Base-by-base conservation (phyloP, 2,888 invertebrate species). In the Pheosia tremula region DNA sequence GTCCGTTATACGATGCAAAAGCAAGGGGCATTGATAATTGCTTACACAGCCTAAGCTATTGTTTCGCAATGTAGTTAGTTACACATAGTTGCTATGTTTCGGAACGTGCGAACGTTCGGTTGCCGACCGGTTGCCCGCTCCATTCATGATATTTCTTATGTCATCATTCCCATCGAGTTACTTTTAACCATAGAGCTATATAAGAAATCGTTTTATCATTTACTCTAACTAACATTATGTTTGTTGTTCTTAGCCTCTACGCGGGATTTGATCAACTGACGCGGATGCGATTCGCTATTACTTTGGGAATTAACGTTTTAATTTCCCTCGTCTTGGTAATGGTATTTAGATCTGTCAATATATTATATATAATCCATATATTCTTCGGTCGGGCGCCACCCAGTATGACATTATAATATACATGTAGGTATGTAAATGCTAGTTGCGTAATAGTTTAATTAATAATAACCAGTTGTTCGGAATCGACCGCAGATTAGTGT, bases 71-170 rank as follows among this genome's bases (percentile, higher is more conserved):
- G 24, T 24, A 24, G 24, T 56, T 47, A 61, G 67, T 65, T 71
- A 73, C 63, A 68, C 64, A 68, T 63, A 58, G 55, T 52, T 37
- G 53, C 53, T 37, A 37, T 11, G 57, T 66, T 72, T 69, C 61
- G 63, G 63, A 72, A 68, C 75, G 75, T 75, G 75, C 63, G 76
- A 75, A 76, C 67, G 54, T 70, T 45, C 56, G 6, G 38, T 38
- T 54, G 38, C 49, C 59, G 50, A 59, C 59, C 61, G 36, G 61
- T 58, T 61, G 61, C 69, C 66, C 55, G 59, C 66, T 76, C 64
- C 70, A 70, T 72, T 75, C 70, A 71, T 63, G 60, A 63, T 50
- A 69, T 75, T 75, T 75, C 64, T 37, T n/a, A 45, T 73, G 13
- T 24, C 24, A 24, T 24, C 2, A 24, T 24, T 24, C 24, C 24